Conservation (phyloP, 2,113 vertebrate genomes). For the Ctenomys sociabilis region DNA sequence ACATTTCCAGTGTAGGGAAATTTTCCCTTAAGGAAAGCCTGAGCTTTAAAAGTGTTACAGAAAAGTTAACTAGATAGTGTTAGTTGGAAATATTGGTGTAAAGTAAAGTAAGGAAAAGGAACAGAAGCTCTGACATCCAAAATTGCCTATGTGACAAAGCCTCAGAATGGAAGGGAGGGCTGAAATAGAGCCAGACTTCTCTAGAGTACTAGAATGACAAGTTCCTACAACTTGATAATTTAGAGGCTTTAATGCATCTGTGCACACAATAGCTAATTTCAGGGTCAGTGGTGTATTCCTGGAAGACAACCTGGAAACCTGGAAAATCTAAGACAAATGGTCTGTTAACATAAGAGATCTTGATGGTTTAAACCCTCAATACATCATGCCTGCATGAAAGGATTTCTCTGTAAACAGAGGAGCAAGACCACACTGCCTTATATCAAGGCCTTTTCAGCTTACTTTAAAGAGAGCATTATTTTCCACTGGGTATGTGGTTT, state of each 20-base stretch:
- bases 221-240: conserved; percentile 31
- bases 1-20: neutral
- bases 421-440: conserved; percentile 77
- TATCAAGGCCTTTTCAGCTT: conserved; percentile 76
- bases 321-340: conserved; percentile 73
- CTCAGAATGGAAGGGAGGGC: neutral
- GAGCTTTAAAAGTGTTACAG: neutral
- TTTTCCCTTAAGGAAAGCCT: neutral
- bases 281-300: conserved; percentile 41
- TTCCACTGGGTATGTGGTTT: conserved; percentile 68
- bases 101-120: neutral
- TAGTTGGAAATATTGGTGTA: neutral
- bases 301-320: conserved; percentile 72
- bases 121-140: neutral
- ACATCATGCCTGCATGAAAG: conserved; percentile 73
- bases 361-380: conserved; percentile 66
- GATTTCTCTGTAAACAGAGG: conserved; percentile 81
- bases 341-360: conserved; percentile 82
- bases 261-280: conserved; percentile 50
- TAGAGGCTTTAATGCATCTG: conserved; percentile 21
- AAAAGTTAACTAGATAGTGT: neutral
- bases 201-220: neutral
- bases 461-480: conserved; percentile 80
- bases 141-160: neutral
- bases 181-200: neutral